Evolutionary conservation across 2,888 invertebrate genomes (phyloP), one percentile per base, ranked within the genome.

Genomic region (Acleris holmiana): DNA sequence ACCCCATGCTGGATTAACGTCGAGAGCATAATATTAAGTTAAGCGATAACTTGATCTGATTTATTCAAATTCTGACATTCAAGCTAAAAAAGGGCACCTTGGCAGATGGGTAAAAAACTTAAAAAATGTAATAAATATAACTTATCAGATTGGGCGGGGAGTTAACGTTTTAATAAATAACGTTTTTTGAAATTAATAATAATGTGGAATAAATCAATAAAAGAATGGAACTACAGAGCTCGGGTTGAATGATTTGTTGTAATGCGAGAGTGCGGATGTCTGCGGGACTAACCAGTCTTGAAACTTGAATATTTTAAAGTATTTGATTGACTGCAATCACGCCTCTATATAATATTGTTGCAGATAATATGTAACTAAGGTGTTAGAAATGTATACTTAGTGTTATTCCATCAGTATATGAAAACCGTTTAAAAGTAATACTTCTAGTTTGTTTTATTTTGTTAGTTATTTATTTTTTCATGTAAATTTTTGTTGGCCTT

Each of bases 131-230:
- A 86, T 86, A 88, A 88, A 86, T 85, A 82, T 78, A 72, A 77
- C 75, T 85, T 88, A 88, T 88, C 88, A 84, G 89, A 88, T 88
- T 82, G 87, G 86, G 87, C 84, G 87, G 82, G 79, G 55, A 63
- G 68, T 80, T 84, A 85, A 85, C 83, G 81, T 86, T 83, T 86
- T 82, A 85, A 88, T 88, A 87, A 88, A 88, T 88, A 87, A 88
- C 82, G 68, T 62, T 67, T 67, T 78, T 84, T 80, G 80, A 82
- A 88, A 90, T 88, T 91, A 91, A 89, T 91, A 92, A 89, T 91
- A 91, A 89, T 88, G 84, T 80, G 85, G 83, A 86, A 91, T 91
- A 92, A 91, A 91, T 91, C 91, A 92, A 91, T 89, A 86, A 85
- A 86, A 86, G 89, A 90, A 90, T 91, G 90, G 88, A 88, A 90